Conservation (phyloP, 30 jellyfish, hydroid and myxozoan species). For the Turritopsis rubra region DNA sequence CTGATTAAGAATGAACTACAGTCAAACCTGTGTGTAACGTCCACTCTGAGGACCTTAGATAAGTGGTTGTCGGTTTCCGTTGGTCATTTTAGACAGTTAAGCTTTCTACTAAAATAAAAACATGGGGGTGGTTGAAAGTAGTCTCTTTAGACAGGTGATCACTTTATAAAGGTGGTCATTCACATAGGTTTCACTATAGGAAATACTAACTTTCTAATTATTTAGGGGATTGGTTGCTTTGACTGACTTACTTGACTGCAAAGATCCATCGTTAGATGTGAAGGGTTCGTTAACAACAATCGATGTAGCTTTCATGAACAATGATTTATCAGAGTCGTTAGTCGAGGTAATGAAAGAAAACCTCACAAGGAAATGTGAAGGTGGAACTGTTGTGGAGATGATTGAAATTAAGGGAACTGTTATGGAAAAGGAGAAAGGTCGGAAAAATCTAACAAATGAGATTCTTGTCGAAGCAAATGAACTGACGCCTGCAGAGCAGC, state of each 20-base stretch:
- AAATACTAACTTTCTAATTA: no score
- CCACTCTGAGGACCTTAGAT: no score
- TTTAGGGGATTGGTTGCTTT: conserved; percentile 23
- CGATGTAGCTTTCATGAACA: conserved; percentile 22
- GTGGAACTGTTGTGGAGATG: not conserved
- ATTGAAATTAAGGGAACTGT: not conserved
- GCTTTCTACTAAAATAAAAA: no score
- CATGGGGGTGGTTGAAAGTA: no score
- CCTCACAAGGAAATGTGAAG: not conserved
- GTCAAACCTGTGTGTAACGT: no score
- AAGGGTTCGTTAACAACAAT: conserved; percentile 7
- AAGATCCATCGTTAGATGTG: conserved; percentile 36
- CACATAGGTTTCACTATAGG: no score
- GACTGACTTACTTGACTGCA: conserved; percentile 24
- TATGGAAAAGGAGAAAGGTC: conserved; percentile 1
- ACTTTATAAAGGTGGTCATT: no score
- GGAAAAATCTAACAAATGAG: not conserved
- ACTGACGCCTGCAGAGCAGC: conserved; percentile 34
- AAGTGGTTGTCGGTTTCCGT: no score
- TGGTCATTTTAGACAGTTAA: no score
- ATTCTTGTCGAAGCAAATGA: conserved; percentile 11
- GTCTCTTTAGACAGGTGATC: no score
- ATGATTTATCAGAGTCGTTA: conserved; percentile 18
- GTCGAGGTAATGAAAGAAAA: conserved; percentile 17
- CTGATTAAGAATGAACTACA: no score